phyloP scores from a whole-genome alignment of 1,140 invertebrate genomes.

The Teleogryllus occipitalis region DNA sequence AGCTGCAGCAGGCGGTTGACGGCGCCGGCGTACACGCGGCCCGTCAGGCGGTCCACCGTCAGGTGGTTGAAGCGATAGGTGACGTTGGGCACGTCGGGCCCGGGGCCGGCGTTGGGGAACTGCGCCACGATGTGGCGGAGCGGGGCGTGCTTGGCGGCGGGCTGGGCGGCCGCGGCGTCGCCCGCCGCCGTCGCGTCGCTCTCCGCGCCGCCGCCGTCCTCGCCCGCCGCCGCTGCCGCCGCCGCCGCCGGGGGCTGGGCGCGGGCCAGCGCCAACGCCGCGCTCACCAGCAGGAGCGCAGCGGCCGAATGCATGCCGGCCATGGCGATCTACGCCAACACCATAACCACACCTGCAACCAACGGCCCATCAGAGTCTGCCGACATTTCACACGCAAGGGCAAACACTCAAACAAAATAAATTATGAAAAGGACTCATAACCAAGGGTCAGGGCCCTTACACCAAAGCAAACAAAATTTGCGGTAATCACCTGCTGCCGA shows the following conservation, averaged over 20 bases:
- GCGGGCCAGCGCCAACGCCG: not conserved
- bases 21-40: conserved; percentile 67
- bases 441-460: too few relatives aligned
- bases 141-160: not conserved
- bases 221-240: too few relatives aligned
- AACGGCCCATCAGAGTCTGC: not conserved
- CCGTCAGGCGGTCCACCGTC: conserved; percentile 48
- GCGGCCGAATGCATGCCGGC: not conserved
- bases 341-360: conserved; percentile 2
- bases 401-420: too few relatives aligned
- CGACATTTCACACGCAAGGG: too few relatives aligned
- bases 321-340: not conserved
- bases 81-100: not conserved
- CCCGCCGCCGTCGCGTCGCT: not conserved
- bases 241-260: not conserved
- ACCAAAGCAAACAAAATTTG: too few relatives aligned
- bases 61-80: conserved; percentile 46
- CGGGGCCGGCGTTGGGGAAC: not conserved
- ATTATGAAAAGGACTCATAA: too few relatives aligned
- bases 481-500: too few relatives aligned
- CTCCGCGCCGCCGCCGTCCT: not conserved
- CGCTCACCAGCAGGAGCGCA: not conserved
- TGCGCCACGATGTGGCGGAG: conserved; percentile 5
- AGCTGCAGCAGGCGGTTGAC: conserved; percentile 78
- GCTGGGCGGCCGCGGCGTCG: not conserved